These are phyloP conservation scores for Rallus crepitans DNA, from an alignment of 2,797 vertebrate species.

Conservation along the genomic window DNA sequence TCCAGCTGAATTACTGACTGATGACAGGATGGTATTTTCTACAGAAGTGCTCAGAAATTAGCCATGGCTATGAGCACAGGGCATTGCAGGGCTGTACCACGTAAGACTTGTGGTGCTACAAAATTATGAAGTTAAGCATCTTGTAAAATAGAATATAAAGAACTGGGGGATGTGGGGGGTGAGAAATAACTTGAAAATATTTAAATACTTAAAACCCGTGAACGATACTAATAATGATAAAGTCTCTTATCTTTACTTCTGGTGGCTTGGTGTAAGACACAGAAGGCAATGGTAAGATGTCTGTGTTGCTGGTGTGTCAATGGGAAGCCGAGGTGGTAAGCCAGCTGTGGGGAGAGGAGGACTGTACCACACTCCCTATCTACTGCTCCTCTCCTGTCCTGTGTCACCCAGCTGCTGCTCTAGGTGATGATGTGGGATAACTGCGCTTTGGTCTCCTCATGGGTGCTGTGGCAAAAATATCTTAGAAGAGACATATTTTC, in stretches of 20 bases:
- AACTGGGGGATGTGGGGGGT: background rate
- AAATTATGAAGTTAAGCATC: background rate
- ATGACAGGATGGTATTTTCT: background rate
- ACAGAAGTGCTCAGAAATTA: background rate
- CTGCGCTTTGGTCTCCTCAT: fast-evolving
- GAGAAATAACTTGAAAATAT: background rate
- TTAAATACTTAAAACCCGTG: background rate
- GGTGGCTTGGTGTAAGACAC: background rate
- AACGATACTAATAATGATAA: background rate
- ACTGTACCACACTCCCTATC: too few relatives aligned
- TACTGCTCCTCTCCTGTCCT: background rate
- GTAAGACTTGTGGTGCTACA: background rate
- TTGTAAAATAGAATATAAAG: background rate
- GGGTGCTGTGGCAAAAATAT: background rate
- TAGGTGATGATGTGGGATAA: background rate
- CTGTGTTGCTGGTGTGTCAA: background rate
- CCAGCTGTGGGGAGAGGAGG: fast-evolving
- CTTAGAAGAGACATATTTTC: background rate
- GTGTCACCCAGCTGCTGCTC: background rate
- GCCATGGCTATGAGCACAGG: background rate
- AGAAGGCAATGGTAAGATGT: background rate
- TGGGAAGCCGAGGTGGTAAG: background rate
- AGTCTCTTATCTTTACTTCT: background rate
- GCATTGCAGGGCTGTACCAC: background rate
- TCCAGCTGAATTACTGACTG: background rate